Evolutionary conservation across 2,888 invertebrate genomes (phyloP), one percentile per base, ranked within the genome.

Genomic region (Cremastinae sp.): DNA sequence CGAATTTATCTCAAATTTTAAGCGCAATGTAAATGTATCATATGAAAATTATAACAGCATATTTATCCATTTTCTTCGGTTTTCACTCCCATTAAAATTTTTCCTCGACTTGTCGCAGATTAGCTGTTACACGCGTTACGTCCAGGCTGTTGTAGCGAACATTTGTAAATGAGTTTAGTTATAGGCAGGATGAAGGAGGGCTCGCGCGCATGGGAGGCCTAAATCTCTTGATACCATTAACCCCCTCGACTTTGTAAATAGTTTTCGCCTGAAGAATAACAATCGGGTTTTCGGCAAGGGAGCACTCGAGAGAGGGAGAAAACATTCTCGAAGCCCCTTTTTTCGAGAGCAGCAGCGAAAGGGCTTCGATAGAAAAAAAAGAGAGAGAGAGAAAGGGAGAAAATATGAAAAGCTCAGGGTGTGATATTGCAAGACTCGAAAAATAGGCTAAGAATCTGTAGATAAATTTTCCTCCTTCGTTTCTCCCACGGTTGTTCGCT

Each of bases 141-240:
- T 20, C 18, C 39, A n/a, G 4, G 28, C 37, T 28, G 53, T 59
- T 55, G 14, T 55, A 45, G 56, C 8, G 14, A 61, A 20, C 59
- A 65, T 61, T 55, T 12, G 53, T 61, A 47, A 64, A 72, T 75
- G 62, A 68, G 75, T 72, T 58, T 68, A 53, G 68, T 72, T 28
- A 62, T 64, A 18, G 43, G 53, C 53, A 68, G 65, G 71, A 65
- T 73, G 49, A 65, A 58, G 71, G 64, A 80, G 76, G 79, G 37
- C 75, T 72, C 58, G 12, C 70, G 68, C 81, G 80, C 83, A 85
- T 86, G 85, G 84, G 84, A 85, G 75, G 65, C 58, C 81, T 78
- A 88, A 88, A 88, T 89, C 88, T 87, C 85, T 88, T 86, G 85
- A 88, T 87, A 84, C 88, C 85, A 88, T 88, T 88, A 88, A 86